Conservation (phyloP, 2,888 invertebrate species). For the Gastrophysa polygoni region DNA sequence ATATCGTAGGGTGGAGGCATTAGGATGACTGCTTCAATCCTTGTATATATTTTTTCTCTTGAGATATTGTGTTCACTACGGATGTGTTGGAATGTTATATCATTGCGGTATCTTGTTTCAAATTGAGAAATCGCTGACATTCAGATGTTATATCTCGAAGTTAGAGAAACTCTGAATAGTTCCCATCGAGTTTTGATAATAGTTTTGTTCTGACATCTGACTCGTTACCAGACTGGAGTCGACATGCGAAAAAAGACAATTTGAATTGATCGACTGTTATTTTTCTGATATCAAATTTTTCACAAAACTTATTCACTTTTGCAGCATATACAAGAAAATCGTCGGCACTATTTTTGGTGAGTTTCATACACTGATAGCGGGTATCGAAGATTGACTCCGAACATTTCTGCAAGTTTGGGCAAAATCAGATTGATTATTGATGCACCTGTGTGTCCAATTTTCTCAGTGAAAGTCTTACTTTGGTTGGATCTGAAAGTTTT, state of each 20-base stretch:
- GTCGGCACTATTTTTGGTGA: neutral
- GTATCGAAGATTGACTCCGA: neutral
- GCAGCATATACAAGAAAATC: neutral
- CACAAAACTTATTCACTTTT: too few relatives aligned
- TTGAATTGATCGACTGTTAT: neutral
- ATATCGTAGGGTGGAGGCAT: slow-evolving; percentile 7
- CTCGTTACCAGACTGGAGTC: neutral
- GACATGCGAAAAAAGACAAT: neutral
- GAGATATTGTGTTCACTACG: neutral
- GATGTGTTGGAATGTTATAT: neutral
- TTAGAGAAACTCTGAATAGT: neutral
- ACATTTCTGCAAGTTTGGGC: neutral
- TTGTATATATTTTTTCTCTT: neutral
- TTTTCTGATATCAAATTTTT: neutral
- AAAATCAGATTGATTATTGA: neutral
- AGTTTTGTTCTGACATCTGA: neutral
- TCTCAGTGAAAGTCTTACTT: slow-evolving; percentile 4
- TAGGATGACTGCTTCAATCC: slow-evolving; percentile 1
- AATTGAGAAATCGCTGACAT: neutral
- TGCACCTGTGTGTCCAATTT: slow-evolving; percentile 3
- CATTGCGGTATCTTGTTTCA: slow-evolving; percentile 3
- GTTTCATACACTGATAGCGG: neutral
- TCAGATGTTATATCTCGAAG: neutral
- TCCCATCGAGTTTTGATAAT: neutral
- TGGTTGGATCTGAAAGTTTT: slow-evolving; percentile 2